phyloP scores from a whole-genome alignment of 2,888 invertebrate genomes.

The Limnephilus auricula region DNA sequence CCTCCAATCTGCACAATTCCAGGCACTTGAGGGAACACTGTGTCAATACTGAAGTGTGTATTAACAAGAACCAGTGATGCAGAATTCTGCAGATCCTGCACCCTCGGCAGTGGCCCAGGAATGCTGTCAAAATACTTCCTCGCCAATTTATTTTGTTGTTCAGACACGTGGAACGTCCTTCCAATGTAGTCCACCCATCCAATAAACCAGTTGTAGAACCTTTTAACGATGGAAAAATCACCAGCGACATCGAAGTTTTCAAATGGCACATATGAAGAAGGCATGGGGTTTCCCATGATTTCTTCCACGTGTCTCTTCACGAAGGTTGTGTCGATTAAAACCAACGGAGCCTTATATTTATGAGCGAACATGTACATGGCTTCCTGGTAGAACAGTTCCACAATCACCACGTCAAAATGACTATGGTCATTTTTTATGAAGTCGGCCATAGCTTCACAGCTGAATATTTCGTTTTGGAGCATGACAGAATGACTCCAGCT shows the following conservation, averaged over 20 bases:
- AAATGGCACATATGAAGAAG: constrained; percentile 75
- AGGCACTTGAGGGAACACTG: constrained; percentile 76
- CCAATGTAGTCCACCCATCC: constrained; percentile 70
- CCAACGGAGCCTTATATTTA: constrained; percentile 67
- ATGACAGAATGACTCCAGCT: constrained; percentile 24
- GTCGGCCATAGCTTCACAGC: constrained; percentile 37
- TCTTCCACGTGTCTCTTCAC: constrained; percentile 70
- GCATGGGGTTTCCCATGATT: constrained; percentile 74
- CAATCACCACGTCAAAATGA: constrained; percentile 68
- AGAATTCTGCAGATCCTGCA: constrained; percentile 73
- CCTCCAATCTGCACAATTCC: constrained; percentile 80
- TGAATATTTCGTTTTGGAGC: constrained; percentile 21
- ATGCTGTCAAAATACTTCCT: constrained; percentile 70
- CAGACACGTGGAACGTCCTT: constrained; percentile 70
- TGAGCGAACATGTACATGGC: constrained; percentile 68
- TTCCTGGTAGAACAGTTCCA: constrained; percentile 68
- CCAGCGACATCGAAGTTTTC: constrained; percentile 70
- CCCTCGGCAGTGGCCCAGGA: constrained; percentile 72
- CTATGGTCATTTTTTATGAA: constrained; percentile 63
- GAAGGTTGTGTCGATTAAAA: constrained; percentile 65
- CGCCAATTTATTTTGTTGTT: constrained; percentile 70
- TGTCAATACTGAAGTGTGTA: constrained; percentile 75
- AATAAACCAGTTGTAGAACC: constrained; percentile 71
- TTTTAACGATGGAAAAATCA: constrained; percentile 73
- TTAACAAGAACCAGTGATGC: constrained; percentile 75